Base-by-base conservation (phyloP, 2,113 vertebrate species). In the Brienomyrus brachyistius region DNA sequence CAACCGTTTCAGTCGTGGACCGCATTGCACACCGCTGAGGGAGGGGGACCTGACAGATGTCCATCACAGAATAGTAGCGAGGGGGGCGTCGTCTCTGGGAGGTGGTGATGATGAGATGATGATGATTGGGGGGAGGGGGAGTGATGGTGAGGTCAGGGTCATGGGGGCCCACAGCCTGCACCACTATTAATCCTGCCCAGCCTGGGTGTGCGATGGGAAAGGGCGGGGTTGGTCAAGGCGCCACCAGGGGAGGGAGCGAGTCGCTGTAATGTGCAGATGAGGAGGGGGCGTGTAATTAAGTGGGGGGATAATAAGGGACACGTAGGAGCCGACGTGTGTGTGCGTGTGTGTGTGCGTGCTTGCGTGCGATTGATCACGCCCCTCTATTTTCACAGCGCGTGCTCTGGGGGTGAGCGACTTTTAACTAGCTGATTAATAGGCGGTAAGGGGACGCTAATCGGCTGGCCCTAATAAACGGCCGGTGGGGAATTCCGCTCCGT, bases 1-100 rank as follows among this genome's bases (percentile, higher is more conserved):
- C 31, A 8, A 96, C 96, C 95, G 96, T 97, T 97, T 97, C 95
- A 94, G 96, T 96, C 97, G 96, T 97, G 96, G 96, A 97, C 97
- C 97, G 96, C 97, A 97, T 96, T 97, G 96, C 95, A 95, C 96
- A 96, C 97, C 97, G 97, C 98, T 98, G 97, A 98, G 97, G 97
- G 97, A 97, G 96, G 96, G 96, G 96, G 96, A 95, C 95, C 95
- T 95, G 96, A 96, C 96, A 96, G 96, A 96, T 96, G 96, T 96
- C 96, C 95, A 96, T 97, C 96, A 96, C 96, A 95, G 95, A 97
- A 95, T 95, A 96, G 96, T 97, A 93, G 91, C 70, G 92, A 93
- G 97, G 96, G 96, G 95, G 96, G 96, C 96, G 95, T 96, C 96
- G 95, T 95, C 94, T 95, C 96, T 96, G 96, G 96, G 95, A 96